These are phyloP conservation scores for Lacerta agilis DNA, from an alignment of 2,797 vertebrate species.

Conservation along the genomic window DNA sequence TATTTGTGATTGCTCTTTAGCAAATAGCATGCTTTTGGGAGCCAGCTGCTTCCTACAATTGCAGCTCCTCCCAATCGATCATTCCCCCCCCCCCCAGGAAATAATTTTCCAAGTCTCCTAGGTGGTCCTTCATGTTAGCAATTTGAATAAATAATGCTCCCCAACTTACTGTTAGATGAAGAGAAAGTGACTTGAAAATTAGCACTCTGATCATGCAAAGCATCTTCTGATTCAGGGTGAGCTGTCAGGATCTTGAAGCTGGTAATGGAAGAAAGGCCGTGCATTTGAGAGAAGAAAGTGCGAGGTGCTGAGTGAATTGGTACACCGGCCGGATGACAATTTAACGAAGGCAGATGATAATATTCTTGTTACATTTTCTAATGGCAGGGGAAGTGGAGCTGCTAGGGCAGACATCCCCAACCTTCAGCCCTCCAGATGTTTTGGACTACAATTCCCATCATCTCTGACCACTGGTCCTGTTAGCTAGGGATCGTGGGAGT, in stretches of 20 bases:
- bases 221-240: slow-evolving; percentile 49
- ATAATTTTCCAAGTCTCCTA: slow-evolving; percentile 57
- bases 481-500: no score
- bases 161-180: slow-evolving; percentile 37
- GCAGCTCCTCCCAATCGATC: slow-evolving; percentile 62
- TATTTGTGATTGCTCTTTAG: slow-evolving; percentile 55
- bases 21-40: slow-evolving; percentile 63
- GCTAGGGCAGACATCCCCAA: slow-evolving; percentile 5
- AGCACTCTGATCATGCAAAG: slow-evolving; percentile 55
- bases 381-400: neutral
- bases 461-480: no score
- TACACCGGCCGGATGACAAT: neutral
- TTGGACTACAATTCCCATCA: no score
- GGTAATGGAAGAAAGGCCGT: slow-evolving; percentile 31
- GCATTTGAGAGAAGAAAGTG: slow-evolving; percentile 38
- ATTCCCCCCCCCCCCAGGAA: slow-evolving; percentile 44
- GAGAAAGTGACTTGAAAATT: slow-evolving; percentile 53
- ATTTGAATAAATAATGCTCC: slow-evolving; percentile 67
- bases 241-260: slow-evolving; percentile 46
- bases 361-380: neutral
- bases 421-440: no score
- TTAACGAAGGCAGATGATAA: neutral
- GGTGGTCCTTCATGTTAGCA: slow-evolving; percentile 54
- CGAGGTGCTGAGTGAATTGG: slow-evolving; percentile 38
- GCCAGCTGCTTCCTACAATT: slow-evolving; percentile 66